phyloP scores from a whole-genome alignment of 1,140 invertebrate species.

The Pseudomyrmex cubaensis region DNA sequence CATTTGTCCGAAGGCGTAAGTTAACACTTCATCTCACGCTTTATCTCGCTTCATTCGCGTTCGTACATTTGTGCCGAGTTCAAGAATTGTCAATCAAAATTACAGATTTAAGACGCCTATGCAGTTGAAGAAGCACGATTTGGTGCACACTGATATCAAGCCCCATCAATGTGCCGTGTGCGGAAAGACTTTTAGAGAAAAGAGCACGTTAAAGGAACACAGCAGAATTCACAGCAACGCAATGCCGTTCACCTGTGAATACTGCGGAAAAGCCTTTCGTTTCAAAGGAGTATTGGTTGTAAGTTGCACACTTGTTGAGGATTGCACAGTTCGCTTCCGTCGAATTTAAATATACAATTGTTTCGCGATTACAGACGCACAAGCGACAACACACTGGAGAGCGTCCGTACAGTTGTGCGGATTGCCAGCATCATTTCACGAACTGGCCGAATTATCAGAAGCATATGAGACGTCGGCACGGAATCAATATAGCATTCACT shows the following conservation, averaged over 20 bases:
- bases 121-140: conserved; percentile 86
- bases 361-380: conserved; percentile 85
- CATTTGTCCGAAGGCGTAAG: conserved; percentile 83
- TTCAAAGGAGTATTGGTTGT: conserved; percentile 89
- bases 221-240: conserved; percentile 93
- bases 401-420: conserved; percentile 85
- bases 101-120: conserved; percentile 86
- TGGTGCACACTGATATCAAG: conserved; percentile 89
- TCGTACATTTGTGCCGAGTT: not conserved
- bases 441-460: conserved; percentile 93
- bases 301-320: conserved; percentile 49
- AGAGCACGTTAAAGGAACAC: conserved; percentile 87
- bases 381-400: conserved; percentile 88
- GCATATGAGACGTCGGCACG: conserved; percentile 90
- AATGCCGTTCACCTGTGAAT: conserved; percentile 91
- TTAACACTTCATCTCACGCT: conserved; percentile 27
- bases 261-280: conserved; percentile 89
- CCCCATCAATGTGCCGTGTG: conserved; percentile 91
- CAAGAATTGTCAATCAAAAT: conserved; percentile 47
- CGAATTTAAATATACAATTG: conserved; percentile 19
- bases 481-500: conserved; percentile 85
- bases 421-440: conserved; percentile 89
- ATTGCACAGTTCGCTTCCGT: not conserved
- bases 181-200: conserved; percentile 89
- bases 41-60: not conserved